These are phyloP conservation scores for Caenorhabditis sinica DNA, from an alignment of 2,888 invertebrate species.

Conservation along the genomic window DNA sequence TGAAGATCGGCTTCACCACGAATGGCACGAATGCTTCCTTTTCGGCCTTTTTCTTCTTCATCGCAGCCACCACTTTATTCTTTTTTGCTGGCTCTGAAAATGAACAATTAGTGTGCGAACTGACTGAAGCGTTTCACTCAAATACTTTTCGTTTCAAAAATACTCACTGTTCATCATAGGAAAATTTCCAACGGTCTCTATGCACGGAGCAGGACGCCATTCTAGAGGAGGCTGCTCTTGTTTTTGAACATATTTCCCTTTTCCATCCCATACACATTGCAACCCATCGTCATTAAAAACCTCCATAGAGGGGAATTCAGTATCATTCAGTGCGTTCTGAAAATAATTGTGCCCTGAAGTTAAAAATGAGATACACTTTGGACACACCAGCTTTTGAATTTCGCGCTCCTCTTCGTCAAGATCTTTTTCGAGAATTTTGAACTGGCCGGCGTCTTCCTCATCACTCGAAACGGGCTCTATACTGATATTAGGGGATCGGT, in stretches of 20 bases:
- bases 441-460: constrained; percentile 14
- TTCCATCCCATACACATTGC: constrained; percentile 1
- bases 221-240: background rate
- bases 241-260: background rate
- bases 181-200: constrained; percentile 23
- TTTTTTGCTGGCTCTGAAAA: constrained; percentile 17
- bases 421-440: constrained; percentile 9
- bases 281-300: constrained; percentile 15
- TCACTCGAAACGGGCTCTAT: constrained; percentile 11
- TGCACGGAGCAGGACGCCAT: constrained; percentile 6
- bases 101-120: too few species aligned
- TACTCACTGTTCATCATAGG: constrained; percentile 1
- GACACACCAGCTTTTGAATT: constrained; percentile 6
- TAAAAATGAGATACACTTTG: too few species aligned
- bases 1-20: background rate
- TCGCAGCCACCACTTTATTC: background rate
- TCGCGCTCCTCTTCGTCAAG: constrained; percentile 13
- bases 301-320: constrained; percentile 19
- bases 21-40: background rate
- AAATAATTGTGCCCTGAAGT: background rate
- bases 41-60: constrained; percentile 14
- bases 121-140: too few species aligned
- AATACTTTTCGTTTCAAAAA: background rate
- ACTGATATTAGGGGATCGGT: constrained; percentile 13
- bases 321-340: constrained; percentile 9